Evolutionary conservation across 2,113 vertebrate species (phyloP), one percentile per base, ranked within the genome.

Genomic region (Ascaphus truei): DNA sequence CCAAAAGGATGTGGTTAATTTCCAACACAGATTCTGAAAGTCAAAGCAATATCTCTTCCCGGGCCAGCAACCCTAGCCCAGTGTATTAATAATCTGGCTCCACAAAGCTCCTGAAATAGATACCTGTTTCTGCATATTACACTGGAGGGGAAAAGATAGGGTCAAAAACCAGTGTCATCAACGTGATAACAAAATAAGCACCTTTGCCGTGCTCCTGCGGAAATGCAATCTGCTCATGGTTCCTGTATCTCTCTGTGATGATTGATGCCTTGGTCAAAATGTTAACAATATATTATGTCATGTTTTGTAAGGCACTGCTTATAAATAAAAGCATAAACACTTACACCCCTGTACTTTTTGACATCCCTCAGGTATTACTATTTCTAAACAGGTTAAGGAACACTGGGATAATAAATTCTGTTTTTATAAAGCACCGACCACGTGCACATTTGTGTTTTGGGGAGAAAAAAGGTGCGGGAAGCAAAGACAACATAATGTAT

Each of bases 171-270:
- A 2, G 34, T 26, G 33, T 1, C n/a, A 12, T 3, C 16, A 30
- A 29, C 12, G 45, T 62, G 60, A 47, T 41, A 47, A 47, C 30
- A 50, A 61, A 45, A 61, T 61, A 37, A 47, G 15, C 58, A 61
- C 15, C 39, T 61, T 61, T 16, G 1, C 58, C 25, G n/a, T 16
- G 1, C 18, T 31, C n/a, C 3, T 16, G 25, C 58, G 20, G 25
- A 61, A 60, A 43, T 30, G 30, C 16, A 26, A 5, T 13, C 11
- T 12, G 29, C n/a, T 45, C 15, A 41, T 26, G 11, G 23, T 4
- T 59, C 34, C 34, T 11, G 7, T 41, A 13, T 27, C 57, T 23
- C 12, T 27, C 57, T 23, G 12, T n/a, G 11, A 9, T 18, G 25
- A 47, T 31, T 45, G 59, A 62, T 22, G 16, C 16, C 37, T 39